Percentiles rank a stretch among this genome's conserved stretches.
phyloP scores from a whole-genome alignment of 2,113 vertebrate genomes.

The Xerus inauris region DNA sequence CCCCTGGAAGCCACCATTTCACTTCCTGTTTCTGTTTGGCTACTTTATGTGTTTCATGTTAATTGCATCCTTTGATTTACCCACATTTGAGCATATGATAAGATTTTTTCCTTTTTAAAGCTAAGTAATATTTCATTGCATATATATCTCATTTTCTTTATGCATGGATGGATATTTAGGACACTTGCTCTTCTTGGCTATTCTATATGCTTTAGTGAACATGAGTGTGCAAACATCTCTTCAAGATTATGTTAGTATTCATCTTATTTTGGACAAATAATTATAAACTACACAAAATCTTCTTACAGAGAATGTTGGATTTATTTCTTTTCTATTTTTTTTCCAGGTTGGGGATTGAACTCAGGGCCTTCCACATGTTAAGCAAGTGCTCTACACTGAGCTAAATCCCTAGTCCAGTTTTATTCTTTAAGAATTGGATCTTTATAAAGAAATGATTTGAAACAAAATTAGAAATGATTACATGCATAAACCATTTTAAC shows the following conservation, averaged over 20 bases:
- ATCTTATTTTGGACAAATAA: background rate
- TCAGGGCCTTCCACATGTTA: no score
- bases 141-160: background rate
- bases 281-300: slow-evolving; percentile 9
- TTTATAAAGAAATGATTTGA: background rate
- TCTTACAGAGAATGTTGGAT: background rate
- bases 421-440: slow-evolving; percentile 17
- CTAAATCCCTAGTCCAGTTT: background rate
- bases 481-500: background rate
- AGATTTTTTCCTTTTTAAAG: background rate
- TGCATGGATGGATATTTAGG: background rate
- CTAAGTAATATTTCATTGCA: background rate
- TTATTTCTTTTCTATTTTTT: background rate
- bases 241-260: background rate
- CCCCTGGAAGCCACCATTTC: background rate
- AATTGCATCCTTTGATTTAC: background rate
- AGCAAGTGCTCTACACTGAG: no score
- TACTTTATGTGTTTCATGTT: background rate
- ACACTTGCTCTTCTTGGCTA: background rate
- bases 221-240: background rate
- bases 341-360: no score
- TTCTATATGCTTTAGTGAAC: background rate
- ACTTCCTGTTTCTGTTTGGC: background rate
- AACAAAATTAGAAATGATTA: slow-evolving; percentile 29
- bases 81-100: background rate